Base-by-base conservation (phyloP, 2,113 vertebrate genomes). In the Trogon surrucura region DNA sequence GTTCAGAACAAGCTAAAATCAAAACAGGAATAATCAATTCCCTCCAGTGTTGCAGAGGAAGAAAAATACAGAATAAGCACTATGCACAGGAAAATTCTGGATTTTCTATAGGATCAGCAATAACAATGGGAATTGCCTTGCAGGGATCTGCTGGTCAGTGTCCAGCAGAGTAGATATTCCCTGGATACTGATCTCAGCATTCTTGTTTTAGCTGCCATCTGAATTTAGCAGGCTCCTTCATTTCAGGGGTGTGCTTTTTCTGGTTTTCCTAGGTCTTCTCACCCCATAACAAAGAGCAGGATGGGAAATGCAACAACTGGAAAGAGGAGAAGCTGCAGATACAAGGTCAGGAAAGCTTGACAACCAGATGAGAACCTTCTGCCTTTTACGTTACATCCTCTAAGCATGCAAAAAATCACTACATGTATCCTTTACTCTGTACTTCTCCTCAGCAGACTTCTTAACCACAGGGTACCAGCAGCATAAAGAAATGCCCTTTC, bases 271-370 rank as follows among this genome's bases (percentile, higher is more conserved):
- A 5, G 13, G 26, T 64, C 56, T 92, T 85, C 45, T 89, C 22
- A 54, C 9, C 9, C 5, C 2, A 26, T 58, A 45, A 44, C 4
- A 2, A 15, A 67, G 32, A 5, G 12, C 1, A 1, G 6, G 16
- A 34, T 21, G 48, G 50, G 34, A 88, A 86, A 83, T 16, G 47
- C 1, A 27, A n/a, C 34, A 69, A 26, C 11, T 29, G 29, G n/a
- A 22, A 77, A 57, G 50, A 83, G 27, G 23, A 73, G 7, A 86
- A 17, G 6, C 47, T 36, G 11, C n/a, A 62, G n/a, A 83, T 32
- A 17, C 45, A 73, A 75, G 41, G 23, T 16, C 79, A 80, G 38
- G 5, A 7, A 78, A 88, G 51, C 26, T 22, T 71, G 47, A 57
- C 13, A n/a, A 62, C 13, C 4, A 21, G 69, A 72, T 0, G 3